Evolutionary conservation across 2,797 vertebrate genomes (phyloP), one percentile per base, ranked within the genome.

Genomic region (Orestias chungarensis): DNA sequence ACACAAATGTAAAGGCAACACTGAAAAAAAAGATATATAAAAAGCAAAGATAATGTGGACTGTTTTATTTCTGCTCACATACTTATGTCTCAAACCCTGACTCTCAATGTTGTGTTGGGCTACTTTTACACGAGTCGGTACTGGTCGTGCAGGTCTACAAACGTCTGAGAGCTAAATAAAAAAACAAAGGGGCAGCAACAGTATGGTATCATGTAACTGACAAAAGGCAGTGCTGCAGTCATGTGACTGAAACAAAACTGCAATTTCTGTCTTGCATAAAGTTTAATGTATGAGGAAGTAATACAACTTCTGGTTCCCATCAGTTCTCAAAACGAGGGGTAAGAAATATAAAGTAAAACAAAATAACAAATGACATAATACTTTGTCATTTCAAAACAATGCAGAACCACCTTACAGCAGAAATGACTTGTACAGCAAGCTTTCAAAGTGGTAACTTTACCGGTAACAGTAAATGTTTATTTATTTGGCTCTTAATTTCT

Each of bases 141-240:
- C 64, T 20, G 23, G 43, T 47, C 64, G n/a, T 33, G 35, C 0
- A 6, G 6, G 29, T 66, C 33, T 47, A 47, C 44, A 23, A 23
- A 18, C 43, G 29, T 35, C 29, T 47, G n/a, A 33, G 46, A 47
- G 65, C 65, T 49, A 49, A 65, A 31, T 65, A 4, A 44, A 65
- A 29, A 46, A 65, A 42, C 42, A 65, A 44, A 65, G 64, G n/a
- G n/a, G 42, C 42, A 31, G 42, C 64, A 44, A 66, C 65, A 66
- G 44, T 3, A 47, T 15, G 9, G 29, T 47, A 66, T 66, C 65
- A 66, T 1, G n/a, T 66, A 23, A 35, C 65, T 49, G 65, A 66
- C 65, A 66, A 66, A 66, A 66, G 65, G 44, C 65, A 66, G 65
- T 15, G 44, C 44, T 33, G 40, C 65, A 66, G 65, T 66, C 44